A percentile compares a stretch with the other conserved stretches of the same genome.
These are phyloP conservation scores for Eriosoma lanigerum DNA, from an alignment of 1,140 invertebrate genomes.

Conservation along the genomic window DNA sequence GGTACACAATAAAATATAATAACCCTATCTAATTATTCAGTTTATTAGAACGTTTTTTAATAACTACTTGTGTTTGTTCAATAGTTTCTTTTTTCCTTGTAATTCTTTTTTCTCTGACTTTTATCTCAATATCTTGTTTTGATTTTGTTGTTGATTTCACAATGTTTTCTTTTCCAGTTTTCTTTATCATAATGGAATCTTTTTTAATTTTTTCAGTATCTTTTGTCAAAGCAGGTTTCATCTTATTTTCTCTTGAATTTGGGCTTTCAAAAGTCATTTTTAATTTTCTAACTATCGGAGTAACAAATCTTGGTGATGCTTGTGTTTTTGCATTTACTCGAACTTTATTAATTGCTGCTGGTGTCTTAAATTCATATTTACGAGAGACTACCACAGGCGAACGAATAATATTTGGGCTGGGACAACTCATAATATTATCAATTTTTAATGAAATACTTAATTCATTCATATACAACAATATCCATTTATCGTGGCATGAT, in stretches of 20 bases:
- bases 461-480: slow-evolving; percentile 5
- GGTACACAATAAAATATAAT: no score
- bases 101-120: slow-evolving; percentile 27
- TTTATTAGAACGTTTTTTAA: slow-evolving; percentile 25
- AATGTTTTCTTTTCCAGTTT: slow-evolving; percentile 30
- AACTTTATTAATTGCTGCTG: neutral
- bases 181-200: neutral
- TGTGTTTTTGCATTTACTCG: neutral
- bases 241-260: neutral
- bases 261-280: slow-evolving; percentile 34
- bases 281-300: slow-evolving; percentile 19
- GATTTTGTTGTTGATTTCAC: neutral
- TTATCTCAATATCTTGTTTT: slow-evolving; percentile 14
- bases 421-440: neutral
- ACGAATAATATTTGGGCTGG: neutral
- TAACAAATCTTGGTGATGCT: neutral
- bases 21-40: slow-evolving; percentile 39
- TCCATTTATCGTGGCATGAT: slow-evolving; percentile 4
- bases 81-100: slow-evolving; percentile 21
- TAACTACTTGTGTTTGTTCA: slow-evolving; percentile 24
- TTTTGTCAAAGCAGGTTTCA: neutral
- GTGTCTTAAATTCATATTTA: neutral
- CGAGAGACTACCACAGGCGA: neutral
- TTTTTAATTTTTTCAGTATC: slow-evolving; percentile 14
- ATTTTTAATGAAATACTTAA: slow-evolving; percentile 25